These are phyloP conservation scores for Cancer borealis DNA, from an alignment of 2,888 invertebrate genomes.

Conservation along the genomic window DNA sequence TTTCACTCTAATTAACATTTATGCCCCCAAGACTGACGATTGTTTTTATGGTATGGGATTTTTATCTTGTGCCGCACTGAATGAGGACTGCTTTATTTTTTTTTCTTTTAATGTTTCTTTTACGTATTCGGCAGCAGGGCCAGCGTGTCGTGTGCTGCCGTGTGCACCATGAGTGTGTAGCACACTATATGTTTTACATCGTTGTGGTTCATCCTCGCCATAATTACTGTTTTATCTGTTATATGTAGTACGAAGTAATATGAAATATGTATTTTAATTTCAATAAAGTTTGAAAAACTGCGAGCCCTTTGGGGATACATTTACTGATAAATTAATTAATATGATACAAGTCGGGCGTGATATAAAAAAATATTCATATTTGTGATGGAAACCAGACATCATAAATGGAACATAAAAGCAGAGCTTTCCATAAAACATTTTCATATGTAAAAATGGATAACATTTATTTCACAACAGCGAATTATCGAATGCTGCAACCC, in stretches of 20 bases:
- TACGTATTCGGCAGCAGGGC: neutral
- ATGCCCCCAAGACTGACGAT: slow-evolving; percentile 63
- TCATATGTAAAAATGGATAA: slow-evolving; percentile 25
- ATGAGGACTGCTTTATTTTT: slow-evolving; percentile 40
- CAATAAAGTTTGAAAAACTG: neutral
- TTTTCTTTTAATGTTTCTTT: slow-evolving; percentile 34
- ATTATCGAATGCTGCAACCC: slow-evolving; percentile 11
- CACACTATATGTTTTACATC: neutral
- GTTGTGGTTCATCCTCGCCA: neutral
- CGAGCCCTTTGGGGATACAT: slow-evolving; percentile 12
- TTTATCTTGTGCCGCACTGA: slow-evolving; percentile 66
- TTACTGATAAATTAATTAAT: slow-evolving; percentile 45
- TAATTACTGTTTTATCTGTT: neutral
- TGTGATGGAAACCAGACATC: slow-evolving; percentile 38
- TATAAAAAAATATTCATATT: slow-evolving; percentile 29
- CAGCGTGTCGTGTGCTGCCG: neutral
- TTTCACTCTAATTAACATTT: slow-evolving; percentile 67
- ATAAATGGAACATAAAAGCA: slow-evolving; percentile 34
- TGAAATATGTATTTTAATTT: neutral
- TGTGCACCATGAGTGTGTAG: neutral
- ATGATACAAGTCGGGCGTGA: slow-evolving; percentile 41
- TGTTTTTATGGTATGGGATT: slow-evolving; percentile 64
- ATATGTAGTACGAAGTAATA: neutral
- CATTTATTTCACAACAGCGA: slow-evolving; percentile 34
- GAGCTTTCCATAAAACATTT: slow-evolving; percentile 30